phyloP scores from a whole-genome alignment of 2,888 invertebrate species.

The Ectobius pallidus region DNA sequence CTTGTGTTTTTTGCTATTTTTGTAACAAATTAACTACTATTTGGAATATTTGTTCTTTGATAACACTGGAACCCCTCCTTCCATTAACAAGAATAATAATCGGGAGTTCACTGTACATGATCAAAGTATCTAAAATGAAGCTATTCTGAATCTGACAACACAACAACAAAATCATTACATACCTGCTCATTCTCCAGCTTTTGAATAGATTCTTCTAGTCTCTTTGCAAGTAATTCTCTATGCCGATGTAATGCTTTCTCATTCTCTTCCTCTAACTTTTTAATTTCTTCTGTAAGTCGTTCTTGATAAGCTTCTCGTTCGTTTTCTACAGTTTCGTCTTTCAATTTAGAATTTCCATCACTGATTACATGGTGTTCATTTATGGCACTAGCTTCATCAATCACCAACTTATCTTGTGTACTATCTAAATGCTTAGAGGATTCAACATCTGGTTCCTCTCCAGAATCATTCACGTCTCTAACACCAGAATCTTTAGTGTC shows the following conservation, averaged over 20 bases:
- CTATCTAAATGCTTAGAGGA: not conserved
- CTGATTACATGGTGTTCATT: slow-evolving; percentile 51
- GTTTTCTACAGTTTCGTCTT: slow-evolving; percentile 52
- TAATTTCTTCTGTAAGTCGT: slow-evolving; percentile 33
- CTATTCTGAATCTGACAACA: too few species aligned
- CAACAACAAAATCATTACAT: too few species aligned
- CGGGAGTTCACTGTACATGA: too few species aligned
- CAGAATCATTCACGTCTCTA: too few species aligned
- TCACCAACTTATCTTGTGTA: not conserved
- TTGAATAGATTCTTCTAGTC: slow-evolving; percentile 24
- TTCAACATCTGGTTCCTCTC: too few species aligned
- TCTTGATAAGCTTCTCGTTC: slow-evolving; percentile 47
- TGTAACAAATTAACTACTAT: too few species aligned
- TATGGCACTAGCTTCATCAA: not conserved
- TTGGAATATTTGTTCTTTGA: too few species aligned
- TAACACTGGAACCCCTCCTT: too few species aligned
- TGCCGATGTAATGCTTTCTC: slow-evolving; percentile 31
- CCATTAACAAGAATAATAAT: too few species aligned
- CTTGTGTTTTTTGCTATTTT: too few species aligned
- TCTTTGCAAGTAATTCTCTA: slow-evolving; percentile 11
- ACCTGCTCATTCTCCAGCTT: slow-evolving; percentile 20
- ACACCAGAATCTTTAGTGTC: too few species aligned
- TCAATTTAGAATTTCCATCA: not conserved
- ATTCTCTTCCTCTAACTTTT: slow-evolving; percentile 30
- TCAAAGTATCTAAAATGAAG: too few species aligned